phyloP scores from a whole-genome alignment of 2,888 invertebrate species.

The Ctenicera cuprea region DNA sequence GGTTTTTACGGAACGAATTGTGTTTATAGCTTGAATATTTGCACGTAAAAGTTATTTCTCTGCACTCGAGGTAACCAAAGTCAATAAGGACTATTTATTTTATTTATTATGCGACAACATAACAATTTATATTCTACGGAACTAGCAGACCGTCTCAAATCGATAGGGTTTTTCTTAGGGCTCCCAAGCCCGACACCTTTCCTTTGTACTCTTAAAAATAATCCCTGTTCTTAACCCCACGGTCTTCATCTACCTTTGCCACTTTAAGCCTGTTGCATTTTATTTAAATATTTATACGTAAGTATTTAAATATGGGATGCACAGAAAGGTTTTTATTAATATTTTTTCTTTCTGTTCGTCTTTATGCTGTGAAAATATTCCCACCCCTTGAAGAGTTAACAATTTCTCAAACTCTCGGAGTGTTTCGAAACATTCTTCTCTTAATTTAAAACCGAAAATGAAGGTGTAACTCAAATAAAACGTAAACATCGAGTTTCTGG shows the following conservation, averaged over 20 bases:
- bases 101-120: conserved; percentile 41
- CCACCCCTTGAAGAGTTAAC: conserved; percentile 39
- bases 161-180: conserved; percentile 56
- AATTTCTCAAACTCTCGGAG: not conserved
- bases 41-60: not conserved
- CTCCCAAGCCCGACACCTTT: conserved; percentile 60
- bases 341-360: conserved; percentile 15
- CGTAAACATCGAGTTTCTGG: conserved; percentile 28
- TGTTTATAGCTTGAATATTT: conserved; percentile 8
- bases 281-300: conserved; percentile 47
- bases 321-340: conserved; percentile 32
- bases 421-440: not conserved
- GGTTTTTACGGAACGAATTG: not conserved
- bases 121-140: conserved; percentile 44
- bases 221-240: conserved; percentile 56
- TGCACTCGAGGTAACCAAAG: conserved; percentile 23
- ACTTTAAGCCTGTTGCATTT: conserved; percentile 42
- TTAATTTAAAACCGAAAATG: not conserved
- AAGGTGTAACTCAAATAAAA: conserved; percentile 33
- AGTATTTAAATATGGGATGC: conserved; percentile 40
- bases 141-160: conserved; percentile 52
- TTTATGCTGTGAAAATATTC: conserved; percentile 37
- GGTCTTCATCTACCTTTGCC: conserved; percentile 48
- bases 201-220: conserved; percentile 60
- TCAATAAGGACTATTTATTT: conserved; percentile 38